Percentiles rank a stretch among this genome's conserved stretches.
Conservation (phyloP, 53 echinoderm and acorn worm species). For the Hippasteria phrygiana region DNA sequence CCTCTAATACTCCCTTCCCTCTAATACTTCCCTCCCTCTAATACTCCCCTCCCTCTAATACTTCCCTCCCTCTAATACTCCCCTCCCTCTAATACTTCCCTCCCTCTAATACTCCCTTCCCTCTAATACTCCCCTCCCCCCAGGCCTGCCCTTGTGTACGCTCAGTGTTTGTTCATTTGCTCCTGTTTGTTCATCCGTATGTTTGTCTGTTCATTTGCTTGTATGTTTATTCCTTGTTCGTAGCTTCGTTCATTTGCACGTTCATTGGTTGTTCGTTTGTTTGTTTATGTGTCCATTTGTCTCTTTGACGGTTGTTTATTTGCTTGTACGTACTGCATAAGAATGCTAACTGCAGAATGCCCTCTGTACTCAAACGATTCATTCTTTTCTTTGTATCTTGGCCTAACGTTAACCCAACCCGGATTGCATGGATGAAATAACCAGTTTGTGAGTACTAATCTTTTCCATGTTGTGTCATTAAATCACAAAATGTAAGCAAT, state of each 20-base stretch:
- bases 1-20: too few relatives aligned
- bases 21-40: too few relatives aligned
- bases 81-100: too few relatives aligned
- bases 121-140: too few relatives aligned
- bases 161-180: too few relatives aligned
- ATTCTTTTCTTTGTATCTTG: constrained; percentile 10
- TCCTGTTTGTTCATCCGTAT: too few relatives aligned
- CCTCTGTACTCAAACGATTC: background rate
- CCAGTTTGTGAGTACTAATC: constrained; percentile 59
- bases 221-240: background rate
- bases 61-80: too few relatives aligned
- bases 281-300: background rate
- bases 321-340: background rate
- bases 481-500: too few relatives aligned
- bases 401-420: constrained; percentile 16
- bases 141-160: too few relatives aligned
- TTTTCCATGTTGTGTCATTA: background rate
- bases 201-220: too few relatives aligned
- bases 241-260: background rate
- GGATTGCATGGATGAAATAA: constrained; percentile 59
- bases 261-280: background rate
- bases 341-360: background rate
- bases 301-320: background rate
- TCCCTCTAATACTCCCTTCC: too few relatives aligned
- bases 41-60: too few relatives aligned